Conservation (phyloP, 2,797 vertebrate genomes). For the Scleropages formosus region DNA sequence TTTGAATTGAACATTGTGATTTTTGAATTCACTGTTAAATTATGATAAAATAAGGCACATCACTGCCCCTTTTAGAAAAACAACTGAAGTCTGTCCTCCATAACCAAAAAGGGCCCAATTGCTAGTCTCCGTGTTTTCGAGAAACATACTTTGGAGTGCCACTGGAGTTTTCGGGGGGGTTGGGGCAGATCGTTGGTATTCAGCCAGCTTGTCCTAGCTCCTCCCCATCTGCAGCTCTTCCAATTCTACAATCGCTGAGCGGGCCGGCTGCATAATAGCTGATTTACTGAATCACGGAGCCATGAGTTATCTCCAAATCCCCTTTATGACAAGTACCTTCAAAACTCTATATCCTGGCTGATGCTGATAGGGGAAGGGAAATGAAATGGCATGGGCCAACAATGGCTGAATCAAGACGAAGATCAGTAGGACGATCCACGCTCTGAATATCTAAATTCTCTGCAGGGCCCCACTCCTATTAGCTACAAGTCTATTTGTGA, state of each 20-base stretch:
- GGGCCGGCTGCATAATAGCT: constrained; percentile 45
- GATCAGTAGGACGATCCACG: constrained; percentile 36
- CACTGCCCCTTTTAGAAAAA: background rate
- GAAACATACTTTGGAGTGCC: constrained; percentile 41
- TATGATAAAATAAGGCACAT: background rate
- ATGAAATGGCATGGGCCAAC: constrained; percentile 42
- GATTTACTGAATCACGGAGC: constrained; percentile 49
- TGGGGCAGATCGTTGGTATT: constrained; percentile 56
- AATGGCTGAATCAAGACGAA: constrained; percentile 43
- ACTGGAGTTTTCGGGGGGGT: no score
- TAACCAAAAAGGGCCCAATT: constrained; percentile 23
- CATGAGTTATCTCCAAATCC: constrained; percentile 53
- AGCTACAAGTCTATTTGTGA: constrained; percentile 33
- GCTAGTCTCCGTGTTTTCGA: constrained; percentile 46
- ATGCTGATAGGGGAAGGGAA: constrained; percentile 45
- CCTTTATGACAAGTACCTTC: constrained; percentile 56
- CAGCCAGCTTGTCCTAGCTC: constrained; percentile 41
- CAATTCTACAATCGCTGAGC: constrained; percentile 50
- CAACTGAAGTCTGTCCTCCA: background rate
- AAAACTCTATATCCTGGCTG: constrained; percentile 46
- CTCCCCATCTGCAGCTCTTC: constrained; percentile 47
- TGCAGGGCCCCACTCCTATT: constrained; percentile 32
- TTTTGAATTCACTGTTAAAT: background rate
- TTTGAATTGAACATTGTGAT: no score
- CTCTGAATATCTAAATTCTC: constrained; percentile 34